Percentiles rank a stretch among this genome's conserved stretches.
Evolutionary conservation across 2,888 invertebrate genomes (phyloP).

Genomic region (Zygothrica quintamaculata): DNA sequence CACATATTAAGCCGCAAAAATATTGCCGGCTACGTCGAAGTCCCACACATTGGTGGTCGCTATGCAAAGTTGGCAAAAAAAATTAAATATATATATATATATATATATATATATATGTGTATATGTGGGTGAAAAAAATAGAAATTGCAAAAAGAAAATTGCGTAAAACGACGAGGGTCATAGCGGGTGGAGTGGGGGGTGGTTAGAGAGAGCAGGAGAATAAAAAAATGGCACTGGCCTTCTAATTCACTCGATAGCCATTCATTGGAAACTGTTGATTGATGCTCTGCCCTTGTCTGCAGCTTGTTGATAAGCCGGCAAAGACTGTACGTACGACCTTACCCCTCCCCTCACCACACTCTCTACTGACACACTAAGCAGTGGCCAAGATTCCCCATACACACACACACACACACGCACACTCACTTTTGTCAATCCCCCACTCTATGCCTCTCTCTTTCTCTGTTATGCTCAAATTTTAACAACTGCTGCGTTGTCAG

Average conservation of each 20-base stretch:
- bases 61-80: conserved; percentile 19
- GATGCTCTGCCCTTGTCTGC: conserved; percentile 80
- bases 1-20: conserved; percentile 81
- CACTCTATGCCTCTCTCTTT: too few relatives aligned
- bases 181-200: background rate
- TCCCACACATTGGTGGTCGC: conserved; percentile 25
- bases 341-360: background rate
- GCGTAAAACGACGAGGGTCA: conserved; percentile 31
- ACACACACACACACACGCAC: conserved; percentile 1
- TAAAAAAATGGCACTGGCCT: conserved; percentile 70
- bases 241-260: conserved; percentile 80
- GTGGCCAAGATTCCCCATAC: background rate
- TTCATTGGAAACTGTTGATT: conserved; percentile 83
- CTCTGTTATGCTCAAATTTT: conserved; percentile 39
- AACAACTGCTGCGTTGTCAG: conserved; percentile 68
- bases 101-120: conserved; percentile 7
- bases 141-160: conserved; percentile 38
- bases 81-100: conserved; percentile 17
- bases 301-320: conserved; percentile 74
- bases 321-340: conserved; percentile 34
- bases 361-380: background rate
- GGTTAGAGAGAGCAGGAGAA: conserved; percentile 7
- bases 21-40: conserved; percentile 58
- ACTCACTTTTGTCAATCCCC: too few relatives aligned
- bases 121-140: conserved; percentile 3